These are phyloP conservation scores for Parochlus steinenii DNA, from an alignment of 2,888 invertebrate species.

Conservation along the genomic window DNA sequence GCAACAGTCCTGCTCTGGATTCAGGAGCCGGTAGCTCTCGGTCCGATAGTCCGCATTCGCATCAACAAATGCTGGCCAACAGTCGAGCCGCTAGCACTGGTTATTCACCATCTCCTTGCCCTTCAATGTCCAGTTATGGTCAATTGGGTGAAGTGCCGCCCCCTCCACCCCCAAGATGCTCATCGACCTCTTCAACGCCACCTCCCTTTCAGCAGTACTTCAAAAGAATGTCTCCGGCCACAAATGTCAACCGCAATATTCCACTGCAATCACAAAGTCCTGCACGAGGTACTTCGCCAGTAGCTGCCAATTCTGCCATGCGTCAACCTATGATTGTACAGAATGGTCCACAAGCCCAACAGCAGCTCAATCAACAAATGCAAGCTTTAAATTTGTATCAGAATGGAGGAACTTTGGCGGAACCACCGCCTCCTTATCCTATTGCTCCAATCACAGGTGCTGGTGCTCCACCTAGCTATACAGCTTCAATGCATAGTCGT, in stretches of 20 bases:
- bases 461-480: slow-evolving; percentile 70
- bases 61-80: slow-evolving; percentile 38
- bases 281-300: slow-evolving; percentile 58
- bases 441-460: slow-evolving; percentile 37
- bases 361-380: slow-evolving; percentile 75
- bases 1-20: slow-evolving; percentile 75
- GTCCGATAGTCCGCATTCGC: slow-evolving; percentile 70
- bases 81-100: slow-evolving; percentile 29
- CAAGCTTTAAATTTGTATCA: slow-evolving; percentile 69
- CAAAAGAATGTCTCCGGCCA: slow-evolving; percentile 60
- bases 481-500: slow-evolving; percentile 69
- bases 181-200: slow-evolving; percentile 48
- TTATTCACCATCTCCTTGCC: slow-evolving; percentile 36
- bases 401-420: slow-evolving; percentile 38
- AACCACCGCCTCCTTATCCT: slow-evolving; percentile 54
- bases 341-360: slow-evolving; percentile 65
- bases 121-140: slow-evolving; percentile 34
- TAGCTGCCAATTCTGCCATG: slow-evolving; percentile 29
- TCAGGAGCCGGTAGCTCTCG: slow-evolving; percentile 78
- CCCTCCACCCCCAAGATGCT: slow-evolving; percentile 58
- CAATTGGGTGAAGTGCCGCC: slow-evolving; percentile 41
- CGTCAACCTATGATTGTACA: slow-evolving; percentile 62
- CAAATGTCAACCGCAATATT: slow-evolving; percentile 40
- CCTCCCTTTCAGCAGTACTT: slow-evolving; percentile 52
- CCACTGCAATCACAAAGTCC: slow-evolving; percentile 38